A percentile compares a stretch with the other conserved stretches of the same genome.
Conservation (phyloP, 1,140 invertebrate genomes). For the Lysiphlebus fabarum region DNA sequence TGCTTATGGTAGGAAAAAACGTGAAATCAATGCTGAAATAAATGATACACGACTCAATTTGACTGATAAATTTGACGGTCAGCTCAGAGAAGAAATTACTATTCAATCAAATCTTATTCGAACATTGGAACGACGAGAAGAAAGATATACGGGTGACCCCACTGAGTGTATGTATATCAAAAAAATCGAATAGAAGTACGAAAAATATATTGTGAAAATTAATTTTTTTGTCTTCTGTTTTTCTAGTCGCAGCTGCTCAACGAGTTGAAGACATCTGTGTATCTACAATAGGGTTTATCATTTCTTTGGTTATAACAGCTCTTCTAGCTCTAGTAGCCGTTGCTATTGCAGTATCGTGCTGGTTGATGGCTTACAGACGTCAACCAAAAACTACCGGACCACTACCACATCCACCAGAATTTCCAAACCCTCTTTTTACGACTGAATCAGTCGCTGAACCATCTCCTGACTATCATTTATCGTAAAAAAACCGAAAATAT, state of each 20-base stretch:
- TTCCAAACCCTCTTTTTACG: constrained; percentile 90
- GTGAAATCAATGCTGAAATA: constrained; percentile 62
- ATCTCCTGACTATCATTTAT: constrained; percentile 73
- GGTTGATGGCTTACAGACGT: constrained; percentile 88
- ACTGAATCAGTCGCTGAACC: constrained; percentile 74
- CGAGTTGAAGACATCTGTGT: constrained; percentile 85
- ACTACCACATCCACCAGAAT: constrained; percentile 89
- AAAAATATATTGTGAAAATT: constrained; percentile 12
- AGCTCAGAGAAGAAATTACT: constrained; percentile 87
- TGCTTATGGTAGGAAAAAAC: constrained; percentile 77
- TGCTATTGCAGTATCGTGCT: constrained; percentile 90
- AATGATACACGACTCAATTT: constrained; percentile 60
- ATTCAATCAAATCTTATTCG: constrained; percentile 89
- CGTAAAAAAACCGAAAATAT: constrained; percentile 38
- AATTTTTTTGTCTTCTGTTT: constrained; percentile 9
- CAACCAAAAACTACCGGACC: constrained; percentile 81
- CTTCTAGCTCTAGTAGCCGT: constrained; percentile 87
- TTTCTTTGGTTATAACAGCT: constrained; percentile 87
- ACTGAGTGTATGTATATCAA: constrained; percentile 62
- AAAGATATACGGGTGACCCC: constrained; percentile 59
- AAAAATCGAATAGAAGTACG: constrained; percentile 5
- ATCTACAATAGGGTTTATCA: constrained; percentile 87
- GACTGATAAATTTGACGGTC: constrained; percentile 67
- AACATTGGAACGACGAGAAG: constrained; percentile 80
- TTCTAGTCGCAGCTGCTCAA: constrained; percentile 65